Conservation (phyloP, 2,888 invertebrate species). For the Ditula angustiorana region DNA sequence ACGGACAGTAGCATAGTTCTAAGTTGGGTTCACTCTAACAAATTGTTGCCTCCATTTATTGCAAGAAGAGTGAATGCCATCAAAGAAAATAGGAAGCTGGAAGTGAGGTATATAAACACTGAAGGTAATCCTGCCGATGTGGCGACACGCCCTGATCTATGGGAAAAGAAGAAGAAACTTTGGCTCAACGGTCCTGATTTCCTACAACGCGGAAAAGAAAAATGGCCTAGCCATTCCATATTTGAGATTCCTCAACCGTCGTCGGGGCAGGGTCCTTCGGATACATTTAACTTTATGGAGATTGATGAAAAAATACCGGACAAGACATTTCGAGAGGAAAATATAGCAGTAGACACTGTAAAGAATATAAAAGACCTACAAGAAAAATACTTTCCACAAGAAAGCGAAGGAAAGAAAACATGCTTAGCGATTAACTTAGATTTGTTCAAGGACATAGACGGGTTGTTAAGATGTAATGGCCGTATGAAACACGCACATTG, state of each 20-base stretch:
- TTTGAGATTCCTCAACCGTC: not conserved
- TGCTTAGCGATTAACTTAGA: not conserved
- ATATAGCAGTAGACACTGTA: not conserved
- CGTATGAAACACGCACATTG: not conserved
- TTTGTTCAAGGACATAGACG: not conserved
- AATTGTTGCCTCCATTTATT: constrained; percentile 30
- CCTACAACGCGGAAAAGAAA: not conserved
- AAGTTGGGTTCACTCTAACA: constrained; percentile 16
- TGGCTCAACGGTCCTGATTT: not conserved
- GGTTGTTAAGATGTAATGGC: not conserved
- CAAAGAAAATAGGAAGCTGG: constrained; percentile 7
- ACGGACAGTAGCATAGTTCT: constrained; percentile 26
- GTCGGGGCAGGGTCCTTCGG: not conserved
- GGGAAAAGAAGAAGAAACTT: no score
- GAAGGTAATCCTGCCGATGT: no score
- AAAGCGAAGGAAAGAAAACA: not conserved
- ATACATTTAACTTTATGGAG: not conserved
- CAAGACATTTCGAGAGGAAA: not conserved
- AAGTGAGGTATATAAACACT: not conserved
- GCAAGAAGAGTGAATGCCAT: constrained; percentile 19
- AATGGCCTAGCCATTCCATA: not conserved
- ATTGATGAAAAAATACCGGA: not conserved
- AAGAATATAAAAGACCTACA: not conserved
- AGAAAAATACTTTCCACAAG: not conserved
- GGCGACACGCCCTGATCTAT: no score